Base-by-base conservation (phyloP, 2,113 vertebrate species). In the Saimiri boliviensis region DNA sequence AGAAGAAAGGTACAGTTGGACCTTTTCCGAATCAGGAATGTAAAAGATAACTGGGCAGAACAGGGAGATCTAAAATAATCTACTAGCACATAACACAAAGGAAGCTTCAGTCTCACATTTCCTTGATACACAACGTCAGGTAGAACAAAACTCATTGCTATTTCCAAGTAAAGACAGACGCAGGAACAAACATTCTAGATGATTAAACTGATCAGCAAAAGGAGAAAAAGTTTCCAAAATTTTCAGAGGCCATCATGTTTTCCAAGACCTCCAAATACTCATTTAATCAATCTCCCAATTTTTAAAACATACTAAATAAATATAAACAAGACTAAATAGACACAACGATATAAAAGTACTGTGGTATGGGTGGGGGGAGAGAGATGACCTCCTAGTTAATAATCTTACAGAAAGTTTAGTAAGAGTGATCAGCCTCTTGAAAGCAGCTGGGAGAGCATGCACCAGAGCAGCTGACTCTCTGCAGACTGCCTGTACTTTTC, bases 141-240 rank as follows among this genome's bases (percentile, higher is more conserved):
- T 12, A 77, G 14, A 92, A 93, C 52, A 94, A 83, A 93, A 86
- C 37, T 93, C 79, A 76, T 0, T 35, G 32, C 58, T 80, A 8
- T 86, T 86, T 97, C 77, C 70, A 91, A 95, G 76, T 68, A 82
- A 94, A 83, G 32, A 95, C 3, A 95, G 35, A 87, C 7, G 19
- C 23, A 94, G 32, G 14, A 73, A 93, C 47, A 92, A 95, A 94
- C n/a, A 77, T 81, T 93, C 58, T 35, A 68, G n/a, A 80, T 71
- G 56, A 81, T 60, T 74, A 89, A 89, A 89, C 37, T 81, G 71
- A 90, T 66, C 63, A 84, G 42, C 25, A 80, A 92, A 83, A 92
- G 6, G 37, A 47, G 45, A 77, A 86, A 58, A 89, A 23, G 20
- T 89, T 97, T 86, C 76, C 47, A 91, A 60, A 92, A 86, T 60